Percentiles rank a stretch among this genome's conserved stretches.
phyloP scores from a whole-genome alignment of 2,888 invertebrate genomes.

The Leptinotarsa tumamoca region DNA sequence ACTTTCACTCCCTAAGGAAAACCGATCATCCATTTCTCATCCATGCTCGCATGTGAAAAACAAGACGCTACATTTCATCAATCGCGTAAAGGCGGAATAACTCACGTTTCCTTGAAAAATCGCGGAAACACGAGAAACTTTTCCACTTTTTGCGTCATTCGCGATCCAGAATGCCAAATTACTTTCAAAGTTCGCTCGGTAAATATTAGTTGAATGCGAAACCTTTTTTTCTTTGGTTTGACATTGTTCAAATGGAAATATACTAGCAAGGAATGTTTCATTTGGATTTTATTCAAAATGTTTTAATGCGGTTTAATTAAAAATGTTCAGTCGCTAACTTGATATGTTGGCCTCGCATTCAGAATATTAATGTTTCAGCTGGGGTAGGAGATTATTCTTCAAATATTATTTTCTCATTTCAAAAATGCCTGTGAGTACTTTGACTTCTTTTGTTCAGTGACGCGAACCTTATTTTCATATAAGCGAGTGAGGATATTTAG shows the following conservation, averaged over 20 bases:
- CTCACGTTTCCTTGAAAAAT: constrained; percentile 6
- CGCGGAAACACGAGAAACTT: constrained; percentile 11
- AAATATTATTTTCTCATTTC: too few species aligned
- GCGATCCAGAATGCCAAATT: neutral
- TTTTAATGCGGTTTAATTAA: neutral
- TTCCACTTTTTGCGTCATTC: constrained; percentile 4
- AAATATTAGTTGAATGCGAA: constrained; percentile 13
- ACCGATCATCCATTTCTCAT: constrained; percentile 1
- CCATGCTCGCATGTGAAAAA: constrained; percentile 4
- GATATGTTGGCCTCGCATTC: neutral
- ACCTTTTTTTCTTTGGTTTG: neutral
- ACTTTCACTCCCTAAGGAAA: neutral
- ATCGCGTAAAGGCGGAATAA: constrained; percentile 10
- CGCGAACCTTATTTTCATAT: too few species aligned
- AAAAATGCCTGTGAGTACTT: too few species aligned
- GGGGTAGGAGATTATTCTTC: too few species aligned
- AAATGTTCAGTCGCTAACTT: neutral
- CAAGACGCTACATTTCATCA: constrained; percentile 8
- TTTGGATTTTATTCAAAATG: neutral
- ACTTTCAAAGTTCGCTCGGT: constrained; percentile 10
- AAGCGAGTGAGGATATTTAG: too few species aligned
- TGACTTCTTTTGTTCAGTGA: too few species aligned
- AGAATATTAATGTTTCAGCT: neutral
- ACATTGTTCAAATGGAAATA: constrained; percentile 7
- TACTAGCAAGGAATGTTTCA: constrained; percentile 2